These are phyloP conservation scores for Cricetomys ansorgei DNA, from an alignment of 2,113 vertebrate species.

Conservation along the genomic window DNA sequence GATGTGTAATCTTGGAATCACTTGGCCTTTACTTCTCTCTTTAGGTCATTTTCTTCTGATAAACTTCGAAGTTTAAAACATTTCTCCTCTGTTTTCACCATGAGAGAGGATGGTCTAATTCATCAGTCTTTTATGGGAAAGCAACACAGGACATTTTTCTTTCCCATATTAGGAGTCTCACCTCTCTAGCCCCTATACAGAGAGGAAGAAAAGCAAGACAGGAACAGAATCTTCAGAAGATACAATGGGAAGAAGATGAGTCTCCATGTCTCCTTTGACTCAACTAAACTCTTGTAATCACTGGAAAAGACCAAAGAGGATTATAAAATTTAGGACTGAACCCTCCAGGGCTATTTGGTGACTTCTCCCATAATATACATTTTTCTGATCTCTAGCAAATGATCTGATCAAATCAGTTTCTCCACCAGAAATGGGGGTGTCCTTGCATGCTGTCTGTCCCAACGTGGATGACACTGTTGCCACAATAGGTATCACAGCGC, in stretches of 20 bases:
- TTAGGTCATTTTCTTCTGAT: constrained; percentile 63
- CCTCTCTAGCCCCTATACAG: background rate
- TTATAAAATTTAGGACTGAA: background rate
- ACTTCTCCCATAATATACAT: background rate
- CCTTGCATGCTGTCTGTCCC: background rate
- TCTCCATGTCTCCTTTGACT: background rate
- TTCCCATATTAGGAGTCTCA: constrained; percentile 48
- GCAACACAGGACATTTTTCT: background rate
- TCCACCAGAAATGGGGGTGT: background rate
- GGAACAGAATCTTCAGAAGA: constrained; percentile 40
- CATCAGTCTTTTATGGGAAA: constrained; percentile 68
- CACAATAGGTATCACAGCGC: background rate
- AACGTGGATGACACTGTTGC: background rate
- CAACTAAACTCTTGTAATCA: background rate
- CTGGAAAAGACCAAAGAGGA: background rate
- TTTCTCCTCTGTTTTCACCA: constrained; percentile 60
- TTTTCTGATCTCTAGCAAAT: background rate
- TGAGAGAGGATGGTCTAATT: constrained; percentile 9
- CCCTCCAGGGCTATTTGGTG: background rate
- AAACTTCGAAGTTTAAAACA: constrained; percentile 60
- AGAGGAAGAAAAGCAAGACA: background rate
- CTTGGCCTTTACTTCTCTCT: constrained; percentile 39
- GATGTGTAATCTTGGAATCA: background rate
- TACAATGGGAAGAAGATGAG: background rate
- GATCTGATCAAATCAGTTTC: background rate